Conservation (phyloP, 2,113 vertebrate genomes). For the Ceyx melanurus region DNA sequence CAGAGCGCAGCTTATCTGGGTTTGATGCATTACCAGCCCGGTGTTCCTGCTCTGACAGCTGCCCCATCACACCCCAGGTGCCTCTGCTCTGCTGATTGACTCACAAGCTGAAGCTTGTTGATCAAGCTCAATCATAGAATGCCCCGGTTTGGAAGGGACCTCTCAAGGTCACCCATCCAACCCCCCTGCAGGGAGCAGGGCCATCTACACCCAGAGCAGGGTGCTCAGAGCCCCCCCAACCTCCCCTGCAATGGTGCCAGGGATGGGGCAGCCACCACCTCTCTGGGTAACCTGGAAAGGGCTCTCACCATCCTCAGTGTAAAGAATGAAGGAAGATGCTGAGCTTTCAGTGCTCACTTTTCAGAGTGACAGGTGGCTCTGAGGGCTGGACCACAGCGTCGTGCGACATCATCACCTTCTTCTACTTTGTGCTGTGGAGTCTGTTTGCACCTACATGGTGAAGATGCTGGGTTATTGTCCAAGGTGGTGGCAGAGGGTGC, state of each 20-base stretch:
- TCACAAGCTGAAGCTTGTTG: rapidly evolving
- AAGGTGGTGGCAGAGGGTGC: neutral
- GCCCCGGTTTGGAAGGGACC: no score
- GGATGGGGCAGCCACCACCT: no score
- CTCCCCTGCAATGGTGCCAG: no score
- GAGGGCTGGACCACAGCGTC: neutral
- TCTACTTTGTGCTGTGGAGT: rapidly evolving
- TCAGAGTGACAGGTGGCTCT: rapidly evolving
- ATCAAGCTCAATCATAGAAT: no score
- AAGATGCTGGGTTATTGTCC: neutral
- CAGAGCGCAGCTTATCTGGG: neutral
- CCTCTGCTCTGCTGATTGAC: neutral
- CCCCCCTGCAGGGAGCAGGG: no score
- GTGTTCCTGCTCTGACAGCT: neutral
- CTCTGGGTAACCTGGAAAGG: no score
- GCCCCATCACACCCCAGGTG: rapidly evolving
- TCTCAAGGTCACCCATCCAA: no score
- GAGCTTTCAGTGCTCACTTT: neutral
- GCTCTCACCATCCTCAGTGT: no score
- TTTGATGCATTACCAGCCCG: rapidly evolving
- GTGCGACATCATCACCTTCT: neutral
- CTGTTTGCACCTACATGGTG: neutral
- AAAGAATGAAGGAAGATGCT: no score
- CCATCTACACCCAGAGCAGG: no score
- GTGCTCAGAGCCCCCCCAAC: no score